Evolutionary conservation across 2,888 invertebrate genomes (phyloP).

Genomic region (Sylvicola cinctus): DNA sequence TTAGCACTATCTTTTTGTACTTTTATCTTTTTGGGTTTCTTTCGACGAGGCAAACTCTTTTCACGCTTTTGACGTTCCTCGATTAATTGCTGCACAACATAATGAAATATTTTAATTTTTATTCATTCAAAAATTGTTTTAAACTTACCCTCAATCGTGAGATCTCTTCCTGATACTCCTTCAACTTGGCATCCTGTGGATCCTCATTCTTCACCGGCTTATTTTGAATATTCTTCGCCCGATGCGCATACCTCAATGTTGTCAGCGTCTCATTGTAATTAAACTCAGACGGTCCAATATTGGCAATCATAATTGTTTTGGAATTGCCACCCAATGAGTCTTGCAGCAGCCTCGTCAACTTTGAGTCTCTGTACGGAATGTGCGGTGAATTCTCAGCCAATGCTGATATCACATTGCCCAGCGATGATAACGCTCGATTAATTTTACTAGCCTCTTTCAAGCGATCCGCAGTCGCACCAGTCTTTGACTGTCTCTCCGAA

Average conservation of each 20-base stretch:
- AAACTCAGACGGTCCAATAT: conserved; percentile 92
- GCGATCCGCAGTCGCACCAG: conserved; percentile 82
- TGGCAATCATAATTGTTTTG: conserved; percentile 98
- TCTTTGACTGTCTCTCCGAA: conserved; percentile 92
- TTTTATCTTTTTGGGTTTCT: conserved; percentile 8
- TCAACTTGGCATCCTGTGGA: conserved; percentile 90
- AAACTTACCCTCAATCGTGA: conserved; percentile 34
- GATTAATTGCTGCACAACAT: conserved; percentile 14
- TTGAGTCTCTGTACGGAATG: conserved; percentile 94
- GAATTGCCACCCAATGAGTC: conserved; percentile 98
- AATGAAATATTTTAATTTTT: background rate
- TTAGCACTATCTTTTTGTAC: conserved; percentile 10
- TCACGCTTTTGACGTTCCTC: conserved; percentile 24
- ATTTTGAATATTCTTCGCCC: conserved; percentile 98
- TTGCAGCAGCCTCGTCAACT: conserved; percentile 85
- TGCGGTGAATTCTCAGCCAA: conserved; percentile 87
- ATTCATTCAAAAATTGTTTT: background rate
- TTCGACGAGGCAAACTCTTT: conserved; percentile 14
- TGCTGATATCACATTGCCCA: conserved; percentile 96
- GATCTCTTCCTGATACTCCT: conserved; percentile 92
- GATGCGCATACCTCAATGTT: conserved; percentile 87
- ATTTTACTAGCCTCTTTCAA: conserved; percentile 94
- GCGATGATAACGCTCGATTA: conserved; percentile 87
- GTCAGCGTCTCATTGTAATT: conserved; percentile 96
- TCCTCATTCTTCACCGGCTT: conserved; percentile 97